Evolutionary conservation across 1,140 invertebrate genomes (phyloP).

Genomic region (Lucilia cuprina): DNA sequence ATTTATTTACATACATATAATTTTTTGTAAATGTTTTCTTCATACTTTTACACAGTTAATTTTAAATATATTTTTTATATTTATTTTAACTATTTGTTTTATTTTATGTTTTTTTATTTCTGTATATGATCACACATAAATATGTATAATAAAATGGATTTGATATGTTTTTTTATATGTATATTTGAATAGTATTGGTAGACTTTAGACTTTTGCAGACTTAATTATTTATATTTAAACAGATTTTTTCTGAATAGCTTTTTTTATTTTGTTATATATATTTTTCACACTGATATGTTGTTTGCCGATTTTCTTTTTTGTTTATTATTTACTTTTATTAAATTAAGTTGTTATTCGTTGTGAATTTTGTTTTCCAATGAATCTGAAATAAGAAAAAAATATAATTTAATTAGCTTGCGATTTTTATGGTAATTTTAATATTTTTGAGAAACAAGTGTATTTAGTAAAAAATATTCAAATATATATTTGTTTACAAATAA

Average conservation of each 20-base stretch:
- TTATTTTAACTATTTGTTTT: background rate
- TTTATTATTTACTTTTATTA: conserved; percentile 1
- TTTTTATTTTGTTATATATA: background rate
- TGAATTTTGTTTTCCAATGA: background rate
- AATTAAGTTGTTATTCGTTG: background rate
- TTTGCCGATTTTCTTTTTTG: background rate
- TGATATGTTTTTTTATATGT: background rate
- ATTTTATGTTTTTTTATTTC: background rate
- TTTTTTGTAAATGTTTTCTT: background rate
- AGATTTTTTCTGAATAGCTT: background rate
- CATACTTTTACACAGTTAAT: background rate
- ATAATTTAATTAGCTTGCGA: background rate
- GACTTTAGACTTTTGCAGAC: background rate
- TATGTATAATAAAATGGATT: background rate
- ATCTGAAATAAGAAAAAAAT: background rate
- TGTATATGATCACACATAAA: background rate
- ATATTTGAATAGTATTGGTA: background rate
- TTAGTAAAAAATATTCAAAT: no score
- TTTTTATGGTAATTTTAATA: background rate
- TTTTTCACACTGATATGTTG: conserved; percentile 8
- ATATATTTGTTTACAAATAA: no score
- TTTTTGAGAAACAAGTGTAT: background rate
- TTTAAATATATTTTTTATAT: background rate
- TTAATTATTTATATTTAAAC: background rate
- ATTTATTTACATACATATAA: background rate